These are phyloP conservation scores for Phragmatobia fuliginosa DNA, from an alignment of 2,888 invertebrate species.

Conservation along the genomic window DNA sequence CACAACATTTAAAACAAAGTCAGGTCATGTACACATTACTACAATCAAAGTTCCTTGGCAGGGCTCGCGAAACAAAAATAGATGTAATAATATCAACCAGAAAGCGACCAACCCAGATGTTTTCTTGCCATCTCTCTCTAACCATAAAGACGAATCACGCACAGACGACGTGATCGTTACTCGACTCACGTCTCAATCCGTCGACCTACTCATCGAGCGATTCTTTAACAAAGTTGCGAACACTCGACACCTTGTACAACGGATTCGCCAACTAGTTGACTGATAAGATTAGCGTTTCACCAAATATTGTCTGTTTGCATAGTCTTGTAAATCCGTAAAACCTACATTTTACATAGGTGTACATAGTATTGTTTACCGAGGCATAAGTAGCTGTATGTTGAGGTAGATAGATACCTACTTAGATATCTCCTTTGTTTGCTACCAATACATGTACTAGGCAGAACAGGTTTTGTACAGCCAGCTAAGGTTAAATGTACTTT, in stretches of 20 bases:
- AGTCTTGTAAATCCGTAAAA: conserved; percentile 29
- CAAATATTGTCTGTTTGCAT: conserved; percentile 38
- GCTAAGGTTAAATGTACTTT: background rate
- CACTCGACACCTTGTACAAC: conserved; percentile 31
- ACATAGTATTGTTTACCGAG: conserved; percentile 20
- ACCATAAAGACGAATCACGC: conserved; percentile 59
- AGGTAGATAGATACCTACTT: background rate
- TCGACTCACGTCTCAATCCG: conserved; percentile 48
- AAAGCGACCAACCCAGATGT: conserved; percentile 65
- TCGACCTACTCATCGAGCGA: conserved; percentile 36
- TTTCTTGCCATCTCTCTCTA: conserved; percentile 64
- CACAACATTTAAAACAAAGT: conserved; percentile 21
- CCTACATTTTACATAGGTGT: conserved; percentile 23
- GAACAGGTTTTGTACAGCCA: background rate
- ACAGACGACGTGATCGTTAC: conserved; percentile 57
- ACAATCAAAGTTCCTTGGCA: conserved; percentile 49
- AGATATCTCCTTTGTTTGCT: background rate
- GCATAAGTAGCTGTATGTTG: background rate
- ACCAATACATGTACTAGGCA: background rate
- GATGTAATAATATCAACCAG: conserved; percentile 54
- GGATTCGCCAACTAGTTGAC: conserved; percentile 27
- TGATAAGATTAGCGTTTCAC: conserved; percentile 33
- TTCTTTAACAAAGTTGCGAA: conserved; percentile 14
- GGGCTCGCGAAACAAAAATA: conserved; percentile 45
- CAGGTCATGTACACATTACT: conserved; percentile 36